Conservation (phyloP, 2,113 vertebrate genomes). For the Strix aluco region DNA sequence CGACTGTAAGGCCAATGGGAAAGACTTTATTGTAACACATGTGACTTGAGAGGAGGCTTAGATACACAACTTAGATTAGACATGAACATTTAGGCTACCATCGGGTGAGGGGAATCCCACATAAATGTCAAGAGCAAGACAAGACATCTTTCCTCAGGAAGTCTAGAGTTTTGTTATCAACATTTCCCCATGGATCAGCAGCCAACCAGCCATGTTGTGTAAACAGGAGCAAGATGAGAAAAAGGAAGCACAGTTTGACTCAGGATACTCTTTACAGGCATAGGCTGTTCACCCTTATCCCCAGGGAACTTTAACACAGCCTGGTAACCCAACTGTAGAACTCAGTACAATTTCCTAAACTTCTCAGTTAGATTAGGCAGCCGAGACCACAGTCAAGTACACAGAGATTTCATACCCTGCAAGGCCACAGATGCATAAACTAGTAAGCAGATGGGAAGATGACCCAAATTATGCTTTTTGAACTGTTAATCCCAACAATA, state of each 20-base stretch:
- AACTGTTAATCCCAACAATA: background rate
- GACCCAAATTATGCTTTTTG: background rate
- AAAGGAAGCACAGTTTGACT: background rate
- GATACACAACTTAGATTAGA: background rate
- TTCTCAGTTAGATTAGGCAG: background rate
- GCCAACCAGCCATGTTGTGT: accelerated
- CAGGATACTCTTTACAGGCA: background rate
- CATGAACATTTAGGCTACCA: background rate
- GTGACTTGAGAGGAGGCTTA: background rate
- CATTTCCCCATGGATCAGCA: background rate
- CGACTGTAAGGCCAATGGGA: background rate
- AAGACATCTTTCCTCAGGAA: background rate
- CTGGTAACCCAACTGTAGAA: background rate
- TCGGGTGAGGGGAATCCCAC: background rate
- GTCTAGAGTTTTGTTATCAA: background rate
- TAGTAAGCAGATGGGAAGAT: background rate
- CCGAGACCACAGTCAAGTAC: background rate
- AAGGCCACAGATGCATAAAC: background rate
- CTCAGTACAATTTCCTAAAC: background rate
- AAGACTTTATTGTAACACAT: accelerated
- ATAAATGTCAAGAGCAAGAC: background rate
- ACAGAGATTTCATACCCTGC: background rate
- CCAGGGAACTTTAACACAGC: background rate
- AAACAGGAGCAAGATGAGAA: background rate
- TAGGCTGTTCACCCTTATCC: accelerated